Percentiles rank a stretch among this genome's conserved stretches.
These are phyloP conservation scores for Danio aesculapii DNA, from an alignment of 2,797 vertebrate species.

Conservation along the genomic window DNA sequence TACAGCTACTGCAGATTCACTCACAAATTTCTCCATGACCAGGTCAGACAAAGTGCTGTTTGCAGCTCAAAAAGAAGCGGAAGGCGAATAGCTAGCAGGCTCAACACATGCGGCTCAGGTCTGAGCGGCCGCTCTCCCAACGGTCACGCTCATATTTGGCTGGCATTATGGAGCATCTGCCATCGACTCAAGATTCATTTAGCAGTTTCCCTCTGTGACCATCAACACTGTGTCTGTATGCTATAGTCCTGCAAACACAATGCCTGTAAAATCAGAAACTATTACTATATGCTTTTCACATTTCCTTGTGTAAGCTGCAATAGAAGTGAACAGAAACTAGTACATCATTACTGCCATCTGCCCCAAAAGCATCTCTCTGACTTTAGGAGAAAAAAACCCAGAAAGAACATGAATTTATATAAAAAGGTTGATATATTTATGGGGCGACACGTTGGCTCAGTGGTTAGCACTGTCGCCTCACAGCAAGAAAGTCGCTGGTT, in stretches of 20 bases:
- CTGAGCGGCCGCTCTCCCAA: constrained; percentile 11
- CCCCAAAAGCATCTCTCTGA: too few relatives aligned
- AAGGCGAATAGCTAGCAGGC: constrained; percentile 74
- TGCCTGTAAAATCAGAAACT: not conserved
- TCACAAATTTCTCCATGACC: constrained; percentile 74
- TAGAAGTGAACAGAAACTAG: too few relatives aligned
- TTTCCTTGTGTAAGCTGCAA: too few relatives aligned
- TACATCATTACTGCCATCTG: too few relatives aligned
- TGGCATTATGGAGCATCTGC: constrained; percentile 68
- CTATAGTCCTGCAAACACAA: constrained; percentile 4
- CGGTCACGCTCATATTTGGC: constrained; percentile 54
- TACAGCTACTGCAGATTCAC: constrained; percentile 75
- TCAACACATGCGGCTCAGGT: constrained; percentile 67
- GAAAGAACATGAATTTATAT: too few relatives aligned
- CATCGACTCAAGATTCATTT: constrained; percentile 68
- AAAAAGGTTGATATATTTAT: too few relatives aligned
- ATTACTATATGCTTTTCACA: not conserved
- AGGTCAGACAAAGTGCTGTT: constrained; percentile 74
- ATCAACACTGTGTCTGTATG: constrained; percentile 56
- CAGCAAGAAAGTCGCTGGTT: too few relatives aligned
- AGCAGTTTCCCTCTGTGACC: constrained; percentile 60
- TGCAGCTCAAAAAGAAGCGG: constrained; percentile 61
- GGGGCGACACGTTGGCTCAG: too few relatives aligned
- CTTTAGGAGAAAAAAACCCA: too few relatives aligned
- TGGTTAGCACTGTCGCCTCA: too few relatives aligned